These are phyloP conservation scores for Pasiphila rectangulata DNA, from an alignment of 2,888 invertebrate species.

Conservation along the genomic window DNA sequence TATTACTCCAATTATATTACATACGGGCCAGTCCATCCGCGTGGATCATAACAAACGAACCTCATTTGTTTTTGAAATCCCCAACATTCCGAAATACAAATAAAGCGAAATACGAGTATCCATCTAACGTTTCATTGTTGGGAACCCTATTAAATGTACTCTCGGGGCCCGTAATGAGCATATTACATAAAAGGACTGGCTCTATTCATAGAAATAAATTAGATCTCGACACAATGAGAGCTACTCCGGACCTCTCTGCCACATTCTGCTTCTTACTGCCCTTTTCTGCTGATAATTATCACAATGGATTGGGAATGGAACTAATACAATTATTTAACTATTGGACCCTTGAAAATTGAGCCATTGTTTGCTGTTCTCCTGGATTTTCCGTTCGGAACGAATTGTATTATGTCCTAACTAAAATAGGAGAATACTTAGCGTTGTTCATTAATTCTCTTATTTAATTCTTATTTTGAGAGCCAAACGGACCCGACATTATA, in stretches of 20 bases:
- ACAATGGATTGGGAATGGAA: conserved; percentile 5
- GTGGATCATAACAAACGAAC: conserved; percentile 22
- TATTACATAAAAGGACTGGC: conserved; percentile 59
- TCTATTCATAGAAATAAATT: conserved; percentile 64
- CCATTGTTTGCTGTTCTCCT: neutral
- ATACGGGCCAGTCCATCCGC: conserved; percentile 14
- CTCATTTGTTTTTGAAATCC: conserved; percentile 25
- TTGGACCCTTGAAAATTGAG: neutral
- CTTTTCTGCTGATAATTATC: conserved; percentile 6
- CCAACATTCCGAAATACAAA: conserved; percentile 27
- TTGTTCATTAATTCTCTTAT: neutral
- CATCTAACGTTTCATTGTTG: conserved; percentile 37
- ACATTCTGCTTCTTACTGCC: conserved; percentile 3
- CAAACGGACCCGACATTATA: too few relatives aligned
- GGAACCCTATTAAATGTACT: conserved; percentile 46
- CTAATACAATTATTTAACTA: conserved; percentile 12
- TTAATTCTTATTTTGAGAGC: too few relatives aligned
- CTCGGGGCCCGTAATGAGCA: conserved; percentile 52
- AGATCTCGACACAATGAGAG: conserved; percentile 47
- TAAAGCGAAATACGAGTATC: conserved; percentile 26
- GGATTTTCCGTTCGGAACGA: neutral
- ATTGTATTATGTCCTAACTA: neutral
- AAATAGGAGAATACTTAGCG: neutral
- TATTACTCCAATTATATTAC: neutral
- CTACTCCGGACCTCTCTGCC: neutral